These are phyloP conservation scores for Poecilia wingei DNA, from an alignment of 2,797 vertebrate species.

Conservation along the genomic window DNA sequence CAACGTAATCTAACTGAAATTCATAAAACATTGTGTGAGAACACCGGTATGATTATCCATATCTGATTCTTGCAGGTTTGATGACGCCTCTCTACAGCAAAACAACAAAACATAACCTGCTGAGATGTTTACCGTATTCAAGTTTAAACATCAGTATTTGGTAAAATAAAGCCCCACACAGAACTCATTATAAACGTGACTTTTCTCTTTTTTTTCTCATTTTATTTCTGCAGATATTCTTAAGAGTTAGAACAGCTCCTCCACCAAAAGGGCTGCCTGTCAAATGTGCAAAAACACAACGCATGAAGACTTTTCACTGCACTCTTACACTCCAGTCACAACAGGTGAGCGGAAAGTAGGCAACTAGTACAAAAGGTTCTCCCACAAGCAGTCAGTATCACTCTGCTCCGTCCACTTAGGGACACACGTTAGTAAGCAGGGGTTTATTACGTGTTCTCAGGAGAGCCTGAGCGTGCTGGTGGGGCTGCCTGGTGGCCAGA, in stretches of 20 bases:
- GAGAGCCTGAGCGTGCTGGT: constrained; percentile 49
- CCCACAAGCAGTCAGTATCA: constrained; percentile 50
- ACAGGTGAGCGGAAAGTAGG: constrained; percentile 41
- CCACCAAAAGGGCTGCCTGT: constrained; percentile 18
- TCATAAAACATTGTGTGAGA: neutral
- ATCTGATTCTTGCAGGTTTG: neutral
- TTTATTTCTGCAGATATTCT: constrained; percentile 1
- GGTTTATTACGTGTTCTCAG: constrained; percentile 40
- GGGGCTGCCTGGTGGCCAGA: constrained; percentile 60
- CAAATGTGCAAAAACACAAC: constrained; percentile 38
- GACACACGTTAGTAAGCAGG: constrained; percentile 33
- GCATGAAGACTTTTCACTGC: constrained; percentile 22
- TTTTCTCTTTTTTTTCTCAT: neutral
- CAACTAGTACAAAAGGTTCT: constrained; percentile 51
- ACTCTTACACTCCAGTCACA: constrained; percentile 40
- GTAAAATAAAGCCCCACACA: neutral
- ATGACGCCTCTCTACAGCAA: neutral
- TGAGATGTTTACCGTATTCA: neutral
- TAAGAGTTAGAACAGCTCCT: neutral
- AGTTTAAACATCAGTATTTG: neutral
- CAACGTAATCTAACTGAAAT: neutral
- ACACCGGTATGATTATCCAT: neutral
- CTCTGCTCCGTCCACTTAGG: constrained; percentile 49
- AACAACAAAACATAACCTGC: neutral
- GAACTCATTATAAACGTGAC: neutral